These are phyloP conservation scores for Auanema sp. DNA, from an alignment of 2,888 invertebrate genomes.

Conservation along the genomic window DNA sequence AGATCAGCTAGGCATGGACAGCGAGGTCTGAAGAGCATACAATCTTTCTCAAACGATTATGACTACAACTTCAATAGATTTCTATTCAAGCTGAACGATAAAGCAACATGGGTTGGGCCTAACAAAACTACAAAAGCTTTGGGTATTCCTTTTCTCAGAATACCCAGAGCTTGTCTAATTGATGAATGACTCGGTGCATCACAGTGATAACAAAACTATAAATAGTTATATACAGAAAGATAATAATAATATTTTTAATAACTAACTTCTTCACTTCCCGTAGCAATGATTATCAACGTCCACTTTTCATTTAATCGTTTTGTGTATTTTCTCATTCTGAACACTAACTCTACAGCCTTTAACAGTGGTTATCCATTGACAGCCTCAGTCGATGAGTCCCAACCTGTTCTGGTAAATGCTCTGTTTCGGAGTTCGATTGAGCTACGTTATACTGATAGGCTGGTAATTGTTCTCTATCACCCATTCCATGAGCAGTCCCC, in stretches of 20 bases:
- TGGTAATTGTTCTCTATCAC: constrained; percentile 43
- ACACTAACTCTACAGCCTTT: constrained; percentile 48
- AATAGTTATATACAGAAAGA: not conserved
- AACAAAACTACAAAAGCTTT: constrained; percentile 52
- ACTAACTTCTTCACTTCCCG: constrained; percentile 55
- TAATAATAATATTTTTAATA: not conserved
- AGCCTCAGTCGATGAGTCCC: not conserved
- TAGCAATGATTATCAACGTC: constrained; percentile 52
- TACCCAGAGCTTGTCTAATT: constrained; percentile 46
- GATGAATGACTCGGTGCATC: constrained; percentile 46
- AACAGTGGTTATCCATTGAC: not conserved
- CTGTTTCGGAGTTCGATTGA: constrained; percentile 47
- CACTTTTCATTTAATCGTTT: constrained; percentile 41
- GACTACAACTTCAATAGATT: constrained; percentile 49
- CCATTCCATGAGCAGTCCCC: constrained; percentile 62
- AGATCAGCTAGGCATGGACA: constrained; percentile 52
- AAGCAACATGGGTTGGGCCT: constrained; percentile 61
- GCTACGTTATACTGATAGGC: constrained; percentile 61
- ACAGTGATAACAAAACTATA: constrained; percentile 49
- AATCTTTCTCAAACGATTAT: constrained; percentile 1
- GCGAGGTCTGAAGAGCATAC: constrained; percentile 35
- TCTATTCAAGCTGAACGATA: constrained; percentile 49
- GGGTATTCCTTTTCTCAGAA: constrained; percentile 44
- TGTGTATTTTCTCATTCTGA: constrained; percentile 32
- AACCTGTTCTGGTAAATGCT: constrained; percentile 52